These are phyloP conservation scores for Pardalotus punctatus DNA, from an alignment of 2,113 vertebrate genomes.

Conservation along the genomic window DNA sequence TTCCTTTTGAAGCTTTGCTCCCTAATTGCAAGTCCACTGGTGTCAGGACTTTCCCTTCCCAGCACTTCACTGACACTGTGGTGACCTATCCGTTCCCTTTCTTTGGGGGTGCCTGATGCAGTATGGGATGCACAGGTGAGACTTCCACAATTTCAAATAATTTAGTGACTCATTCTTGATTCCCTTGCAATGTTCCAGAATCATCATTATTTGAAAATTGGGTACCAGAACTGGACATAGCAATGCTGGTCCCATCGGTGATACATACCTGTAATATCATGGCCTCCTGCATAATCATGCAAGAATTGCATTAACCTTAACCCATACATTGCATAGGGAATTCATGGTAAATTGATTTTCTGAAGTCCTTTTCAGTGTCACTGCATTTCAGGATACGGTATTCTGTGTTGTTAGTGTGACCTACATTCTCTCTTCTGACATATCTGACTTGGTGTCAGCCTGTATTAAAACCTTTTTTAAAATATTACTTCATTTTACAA, in stretches of 20 bases:
- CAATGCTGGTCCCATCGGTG: not conserved
- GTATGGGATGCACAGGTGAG: not conserved
- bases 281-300: slow-evolving; percentile 33
- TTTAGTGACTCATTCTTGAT: not conserved
- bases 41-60: not conserved
- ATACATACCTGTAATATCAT: slow-evolving; percentile 6
- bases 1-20: not conserved
- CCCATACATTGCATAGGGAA: slow-evolving; percentile 14
- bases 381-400: slow-evolving; percentile 45
- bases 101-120: not conserved
- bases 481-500: not conserved
- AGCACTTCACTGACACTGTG: not conserved
- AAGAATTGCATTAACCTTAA: slow-evolving; percentile 37
- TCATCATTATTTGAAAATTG: not conserved
- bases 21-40: not conserved
- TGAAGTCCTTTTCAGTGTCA: slow-evolving; percentile 62
- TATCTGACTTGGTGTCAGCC: slow-evolving; percentile 37
- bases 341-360: slow-evolving; percentile 64
- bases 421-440: slow-evolving; percentile 60
- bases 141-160: not conserved
- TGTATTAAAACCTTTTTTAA: slow-evolving; percentile 11
- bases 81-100: not conserved
- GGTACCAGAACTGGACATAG: not conserved
- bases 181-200: not conserved
- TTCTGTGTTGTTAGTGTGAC: slow-evolving; percentile 51